Evolutionary conservation across 1,140 invertebrate species (phyloP), one percentile per base, ranked within the genome.

Genomic region (Meloidogyne hapla): DNA sequence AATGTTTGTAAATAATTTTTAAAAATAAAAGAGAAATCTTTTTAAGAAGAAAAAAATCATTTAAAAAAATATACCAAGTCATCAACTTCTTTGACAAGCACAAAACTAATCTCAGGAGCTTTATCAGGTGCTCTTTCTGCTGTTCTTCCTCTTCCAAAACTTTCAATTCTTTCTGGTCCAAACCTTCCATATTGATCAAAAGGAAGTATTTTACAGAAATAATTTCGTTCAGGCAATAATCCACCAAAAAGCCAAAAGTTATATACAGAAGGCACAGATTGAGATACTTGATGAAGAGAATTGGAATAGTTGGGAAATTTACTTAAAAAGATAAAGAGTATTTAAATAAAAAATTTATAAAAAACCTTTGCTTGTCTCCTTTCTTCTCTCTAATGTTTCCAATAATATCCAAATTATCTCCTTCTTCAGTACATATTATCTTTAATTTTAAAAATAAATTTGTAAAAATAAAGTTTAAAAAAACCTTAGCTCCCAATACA

Each of bases 131-230:
- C 77, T 4, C 61, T 80, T n/a, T 80, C 82, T 18, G 42, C 56
- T 10, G 80, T 81, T 23, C 61, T 61, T 15, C 69, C 80, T 18
- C 12, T 25, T 5, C 28, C 33, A 18, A 25, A 26, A 28, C 45
- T 68, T 18, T 40, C 42, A 10, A 69, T 33, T 26, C 69, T 76
- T n/a, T 64, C 42, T 26, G 72, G 45, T 25, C 80, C 80, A 28
- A 63, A 61, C 45, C 80, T 33, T 13, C 82, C 80, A 65, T 81
- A 76, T 73, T 81, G 80, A 74, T 81, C 80, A 68, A 81, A 83
- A 40, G 80, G 73, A 12, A 21, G 33, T 21, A 81, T 65, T 18
- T 66, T 28, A 56, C 80, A 81, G 38, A 21, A 42, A 65, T 81
- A 81, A 15, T 76, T 61, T 18, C 77, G 80, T 38, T 62, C 48